Evolutionary conservation across 2,888 invertebrate genomes (phyloP).

Genomic region (Phragmatobia fuliginosa): DNA sequence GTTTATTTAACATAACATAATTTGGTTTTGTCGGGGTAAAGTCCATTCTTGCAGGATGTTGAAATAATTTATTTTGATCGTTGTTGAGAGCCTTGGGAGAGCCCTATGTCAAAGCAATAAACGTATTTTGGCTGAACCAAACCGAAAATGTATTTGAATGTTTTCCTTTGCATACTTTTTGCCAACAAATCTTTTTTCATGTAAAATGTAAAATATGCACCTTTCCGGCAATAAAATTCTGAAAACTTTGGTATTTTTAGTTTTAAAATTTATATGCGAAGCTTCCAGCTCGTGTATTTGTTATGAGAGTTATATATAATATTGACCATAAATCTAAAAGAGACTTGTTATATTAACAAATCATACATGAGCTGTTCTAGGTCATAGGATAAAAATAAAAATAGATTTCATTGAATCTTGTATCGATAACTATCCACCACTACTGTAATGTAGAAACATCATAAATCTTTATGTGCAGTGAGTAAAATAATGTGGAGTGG

Average conservation of each 20-base stretch:
- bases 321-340: slow-evolving; percentile 3
- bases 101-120: too few relatives aligned
- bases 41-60: too few relatives aligned
- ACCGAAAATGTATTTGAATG: neutral
- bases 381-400: slow-evolving; percentile 16
- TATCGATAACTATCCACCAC: neutral
- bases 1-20: too few relatives aligned
- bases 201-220: neutral
- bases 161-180: neutral
- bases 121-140: too few relatives aligned
- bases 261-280: neutral
- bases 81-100: too few relatives aligned
- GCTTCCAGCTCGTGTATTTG: neutral
- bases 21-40: too few relatives aligned
- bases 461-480: neutral
- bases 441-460: neutral
- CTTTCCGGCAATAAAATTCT: neutral
- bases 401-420: slow-evolving; percentile 8
- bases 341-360: slow-evolving; percentile 9
- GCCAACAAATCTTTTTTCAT: neutral
- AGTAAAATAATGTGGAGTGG: neutral
- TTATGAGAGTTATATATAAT: neutral
- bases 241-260: neutral
- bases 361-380: neutral
- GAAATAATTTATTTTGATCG: too few relatives aligned